Percentiles rank a stretch among this genome's conserved stretches.
phyloP scores from a whole-genome alignment of 1,140 invertebrate genomes.

The Nylanderia fulva region DNA sequence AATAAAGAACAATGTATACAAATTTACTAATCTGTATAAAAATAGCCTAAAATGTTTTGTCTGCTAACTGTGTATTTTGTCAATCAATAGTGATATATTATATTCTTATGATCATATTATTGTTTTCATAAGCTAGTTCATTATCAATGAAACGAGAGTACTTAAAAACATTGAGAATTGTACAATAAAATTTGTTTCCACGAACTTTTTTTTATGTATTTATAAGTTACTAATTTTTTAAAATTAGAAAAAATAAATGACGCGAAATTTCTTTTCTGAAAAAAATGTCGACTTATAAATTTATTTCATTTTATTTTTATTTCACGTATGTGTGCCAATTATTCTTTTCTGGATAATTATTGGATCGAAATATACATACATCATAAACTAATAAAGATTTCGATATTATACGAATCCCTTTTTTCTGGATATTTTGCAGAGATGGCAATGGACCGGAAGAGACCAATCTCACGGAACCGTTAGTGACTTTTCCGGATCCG shows the following conservation, averaged over 20 bases:
- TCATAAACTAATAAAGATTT: neutral
- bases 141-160: neutral
- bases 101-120: neutral
- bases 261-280: neutral
- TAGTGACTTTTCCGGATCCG: constrained; percentile 93
- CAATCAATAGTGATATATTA: neutral
- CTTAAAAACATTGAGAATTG: neutral
- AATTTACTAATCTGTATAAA: constrained; percentile 16
- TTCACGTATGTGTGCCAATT: neutral
- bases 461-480: constrained; percentile 87
- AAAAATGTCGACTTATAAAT: neutral
- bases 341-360: neutral
- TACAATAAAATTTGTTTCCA: neutral
- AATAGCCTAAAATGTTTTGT: neutral
- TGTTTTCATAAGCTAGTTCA: neutral
- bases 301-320: neutral
- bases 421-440: constrained; percentile 67
- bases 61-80: neutral
- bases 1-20: neutral
- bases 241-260: neutral
- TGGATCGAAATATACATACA: neutral
- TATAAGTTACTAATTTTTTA: neutral
- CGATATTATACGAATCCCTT: neutral
- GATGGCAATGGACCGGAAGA: constrained; percentile 81
- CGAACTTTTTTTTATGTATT: too few species aligned